A percentile compares a stretch with the other conserved stretches of the same genome.
phyloP scores from a whole-genome alignment of 2,113 vertebrate genomes.

The Nematolebias whitei region DNA sequence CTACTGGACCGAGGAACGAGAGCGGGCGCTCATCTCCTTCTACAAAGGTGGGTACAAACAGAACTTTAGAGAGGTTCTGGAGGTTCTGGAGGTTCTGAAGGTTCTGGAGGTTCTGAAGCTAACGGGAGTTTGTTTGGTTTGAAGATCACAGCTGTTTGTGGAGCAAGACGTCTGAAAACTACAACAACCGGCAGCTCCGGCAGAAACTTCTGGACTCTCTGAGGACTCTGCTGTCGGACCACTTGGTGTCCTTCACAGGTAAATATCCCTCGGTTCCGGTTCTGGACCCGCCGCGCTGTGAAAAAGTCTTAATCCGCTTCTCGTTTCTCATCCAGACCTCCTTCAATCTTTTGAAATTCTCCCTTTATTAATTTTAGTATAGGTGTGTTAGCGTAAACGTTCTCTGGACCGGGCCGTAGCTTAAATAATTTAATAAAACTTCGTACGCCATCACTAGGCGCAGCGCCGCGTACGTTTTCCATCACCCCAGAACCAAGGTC shows the following conservation, averaged over 20 bases:
- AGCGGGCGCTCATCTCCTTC: constrained; percentile 56
- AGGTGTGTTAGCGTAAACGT: too few species aligned
- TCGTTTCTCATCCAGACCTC: too few species aligned
- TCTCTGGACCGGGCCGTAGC: too few species aligned
- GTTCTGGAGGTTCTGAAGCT: not conserved
- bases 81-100: not conserved
- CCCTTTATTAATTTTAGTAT: too few species aligned
- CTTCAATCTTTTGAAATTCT: too few species aligned
- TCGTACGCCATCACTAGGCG: too few species aligned
- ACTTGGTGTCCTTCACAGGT: constrained; percentile 49
- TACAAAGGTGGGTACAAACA: constrained; percentile 48
- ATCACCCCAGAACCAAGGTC: too few species aligned
- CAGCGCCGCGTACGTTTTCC: too few species aligned
- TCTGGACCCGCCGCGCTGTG: too few species aligned
- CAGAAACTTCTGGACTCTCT: constrained; percentile 55
- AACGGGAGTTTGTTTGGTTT: not conserved
- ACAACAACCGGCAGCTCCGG: constrained; percentile 66
- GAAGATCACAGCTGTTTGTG: constrained; percentile 65
- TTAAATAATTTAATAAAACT: too few species aligned
- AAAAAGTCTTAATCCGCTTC: too few species aligned
- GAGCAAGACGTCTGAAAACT: constrained; percentile 65
- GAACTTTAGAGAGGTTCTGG: not conserved
- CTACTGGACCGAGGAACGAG: constrained; percentile 64
- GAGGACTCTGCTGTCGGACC: constrained; percentile 49
- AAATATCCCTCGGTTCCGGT: not conserved